phyloP scores from a whole-genome alignment of 1,140 invertebrate genomes.

The Drosophila sp. region DNA sequence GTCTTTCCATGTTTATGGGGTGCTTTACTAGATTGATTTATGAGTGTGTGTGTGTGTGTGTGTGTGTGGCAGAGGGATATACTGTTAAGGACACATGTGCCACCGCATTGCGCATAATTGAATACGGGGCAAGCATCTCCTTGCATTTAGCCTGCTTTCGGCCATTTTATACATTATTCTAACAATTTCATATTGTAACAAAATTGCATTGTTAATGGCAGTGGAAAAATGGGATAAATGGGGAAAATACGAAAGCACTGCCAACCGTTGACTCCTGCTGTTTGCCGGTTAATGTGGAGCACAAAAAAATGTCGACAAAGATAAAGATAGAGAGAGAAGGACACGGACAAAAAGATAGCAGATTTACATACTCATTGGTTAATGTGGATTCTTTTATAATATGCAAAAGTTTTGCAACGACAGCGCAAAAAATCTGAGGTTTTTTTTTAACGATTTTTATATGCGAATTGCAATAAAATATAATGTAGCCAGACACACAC shows the following conservation, averaged over 20 bases:
- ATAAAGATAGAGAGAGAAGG: neutral
- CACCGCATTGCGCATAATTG: conserved; percentile 64
- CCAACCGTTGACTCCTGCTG: conserved; percentile 1
- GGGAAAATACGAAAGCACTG: conserved; percentile 4
- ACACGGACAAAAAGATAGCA: conserved; percentile 4
- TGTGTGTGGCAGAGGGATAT: conserved; percentile 2
- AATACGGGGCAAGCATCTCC: conserved; percentile 35
- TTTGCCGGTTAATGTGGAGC: conserved; percentile 48
- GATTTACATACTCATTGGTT: conserved; percentile 70
- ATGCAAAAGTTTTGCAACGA: conserved; percentile 61
- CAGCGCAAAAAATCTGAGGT: conserved; percentile 62
- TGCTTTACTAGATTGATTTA: conserved; percentile 61
- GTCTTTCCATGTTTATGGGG: conserved; percentile 29
- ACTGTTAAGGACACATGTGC: conserved; percentile 28
- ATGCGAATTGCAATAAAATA: conserved; percentile 65
- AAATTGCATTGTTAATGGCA: conserved; percentile 72
- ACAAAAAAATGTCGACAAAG: conserved; percentile 16
- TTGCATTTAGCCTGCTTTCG: conserved; percentile 25
- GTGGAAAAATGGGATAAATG: conserved; percentile 41
- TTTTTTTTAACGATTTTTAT: conserved; percentile 25
- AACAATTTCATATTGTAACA: conserved; percentile 62
- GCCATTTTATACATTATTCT: conserved; percentile 47
- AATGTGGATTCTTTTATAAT: conserved; percentile 61
- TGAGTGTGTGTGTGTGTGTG: conserved; percentile 25
- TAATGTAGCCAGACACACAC: conserved; percentile 53